These are phyloP conservation scores for Crepidodera aurea DNA, from an alignment of 2,888 invertebrate species.

Conservation along the genomic window DNA sequence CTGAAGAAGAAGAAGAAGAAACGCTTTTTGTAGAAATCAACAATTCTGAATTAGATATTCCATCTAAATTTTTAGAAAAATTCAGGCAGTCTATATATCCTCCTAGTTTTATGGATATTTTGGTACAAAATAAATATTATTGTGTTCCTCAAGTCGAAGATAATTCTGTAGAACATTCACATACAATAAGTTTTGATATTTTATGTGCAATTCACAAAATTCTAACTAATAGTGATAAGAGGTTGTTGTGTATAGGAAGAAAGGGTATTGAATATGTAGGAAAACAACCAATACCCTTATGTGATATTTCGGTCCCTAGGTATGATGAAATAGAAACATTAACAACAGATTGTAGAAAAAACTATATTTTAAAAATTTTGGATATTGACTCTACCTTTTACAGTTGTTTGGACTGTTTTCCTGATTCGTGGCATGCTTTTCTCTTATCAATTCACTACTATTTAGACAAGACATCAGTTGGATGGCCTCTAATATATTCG, in stretches of 20 bases:
- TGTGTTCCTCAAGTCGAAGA: slow-evolving; percentile 78
- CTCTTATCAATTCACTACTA: slow-evolving; percentile 70
- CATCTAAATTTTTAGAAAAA: slow-evolving; percentile 59
- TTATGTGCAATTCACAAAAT: slow-evolving; percentile 67
- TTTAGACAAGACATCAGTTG: slow-evolving; percentile 59
- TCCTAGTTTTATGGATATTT: slow-evolving; percentile 74
- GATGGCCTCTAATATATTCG: slow-evolving; percentile 65
- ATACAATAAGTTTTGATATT: slow-evolving; percentile 69
- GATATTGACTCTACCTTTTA: slow-evolving; percentile 13
- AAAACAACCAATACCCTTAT: slow-evolving; percentile 39
- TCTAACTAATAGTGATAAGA: slow-evolving; percentile 41
- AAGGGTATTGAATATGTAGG: slow-evolving; percentile 43
- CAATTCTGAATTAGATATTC: not conserved
- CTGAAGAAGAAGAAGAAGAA: slow-evolving; percentile 12
- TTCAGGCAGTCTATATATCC: slow-evolving; percentile 71
- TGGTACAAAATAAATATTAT: slow-evolving; percentile 70
- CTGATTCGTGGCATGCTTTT: slow-evolving; percentile 68
- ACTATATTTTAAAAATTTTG: slow-evolving; percentile 50
- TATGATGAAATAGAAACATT: slow-evolving; percentile 55
- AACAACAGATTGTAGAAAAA: slow-evolving; percentile 46
- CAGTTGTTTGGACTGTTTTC: slow-evolving; percentile 60
- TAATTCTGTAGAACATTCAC: slow-evolving; percentile 67
- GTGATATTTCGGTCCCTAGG: slow-evolving; percentile 51
- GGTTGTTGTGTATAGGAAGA: slow-evolving; percentile 54
- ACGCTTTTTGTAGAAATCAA: not conserved